phyloP scores from a whole-genome alignment of 2,797 vertebrate species.

The Sebastes dallii region DNA sequence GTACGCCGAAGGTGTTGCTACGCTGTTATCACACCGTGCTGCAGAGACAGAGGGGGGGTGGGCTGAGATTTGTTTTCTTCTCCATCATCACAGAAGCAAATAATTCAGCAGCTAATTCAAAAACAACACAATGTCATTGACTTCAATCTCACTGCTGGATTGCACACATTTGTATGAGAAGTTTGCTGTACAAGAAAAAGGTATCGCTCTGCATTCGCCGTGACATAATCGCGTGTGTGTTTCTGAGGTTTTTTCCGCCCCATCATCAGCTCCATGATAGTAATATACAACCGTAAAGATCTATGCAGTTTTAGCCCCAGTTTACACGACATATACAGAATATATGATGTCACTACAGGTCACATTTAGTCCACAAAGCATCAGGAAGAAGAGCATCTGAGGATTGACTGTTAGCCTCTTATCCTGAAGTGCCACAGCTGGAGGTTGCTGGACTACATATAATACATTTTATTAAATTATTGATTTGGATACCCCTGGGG shows the following conservation, averaged over 20 bases:
- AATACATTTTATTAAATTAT: constrained; percentile 31
- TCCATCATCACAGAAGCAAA: constrained; percentile 60
- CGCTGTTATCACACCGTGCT: constrained; percentile 28
- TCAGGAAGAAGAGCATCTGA: constrained; percentile 58
- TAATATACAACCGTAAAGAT: constrained; percentile 68
- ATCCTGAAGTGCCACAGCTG: constrained; percentile 73
- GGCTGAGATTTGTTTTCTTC: constrained; percentile 59
- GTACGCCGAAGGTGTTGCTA: not conserved
- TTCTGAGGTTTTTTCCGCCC: constrained; percentile 64
- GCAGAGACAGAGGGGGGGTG: constrained; percentile 11
- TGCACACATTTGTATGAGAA: constrained; percentile 83
- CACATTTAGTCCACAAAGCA: constrained; percentile 28
- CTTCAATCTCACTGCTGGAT: constrained; percentile 77
- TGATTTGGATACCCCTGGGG: constrained; percentile 49
- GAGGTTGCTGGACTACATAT: constrained; percentile 46
- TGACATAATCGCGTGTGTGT: constrained; percentile 88
- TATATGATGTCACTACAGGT: constrained; percentile 66
- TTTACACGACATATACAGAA: constrained; percentile 38
- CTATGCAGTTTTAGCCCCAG: constrained; percentile 80
- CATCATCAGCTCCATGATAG: constrained; percentile 59
- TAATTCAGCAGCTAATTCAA: constrained; percentile 68
- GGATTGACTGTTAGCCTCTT: constrained; percentile 77
- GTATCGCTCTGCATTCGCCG: constrained; percentile 87
- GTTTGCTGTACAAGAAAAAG: constrained; percentile 81
- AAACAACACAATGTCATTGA: constrained; percentile 62